These are phyloP conservation scores for human DNA, from an alignment of 2,113 vertebrate genomes.

Conservation along the genomic window DNA sequence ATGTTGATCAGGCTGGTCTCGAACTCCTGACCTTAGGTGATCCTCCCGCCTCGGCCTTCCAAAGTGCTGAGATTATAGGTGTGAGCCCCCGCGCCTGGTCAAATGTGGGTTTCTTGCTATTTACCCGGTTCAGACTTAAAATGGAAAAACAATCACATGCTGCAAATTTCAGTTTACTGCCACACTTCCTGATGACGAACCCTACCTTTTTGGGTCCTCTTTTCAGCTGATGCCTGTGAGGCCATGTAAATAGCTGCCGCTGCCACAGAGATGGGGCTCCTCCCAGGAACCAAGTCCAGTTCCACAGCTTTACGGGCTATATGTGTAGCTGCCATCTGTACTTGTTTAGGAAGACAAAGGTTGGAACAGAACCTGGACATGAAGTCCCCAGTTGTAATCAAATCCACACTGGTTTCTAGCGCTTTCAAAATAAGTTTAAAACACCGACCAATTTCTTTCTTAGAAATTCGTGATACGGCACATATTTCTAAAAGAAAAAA, in stretches of 20 bases:
- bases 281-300: slow-evolving; percentile 96
- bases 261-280: slow-evolving; percentile 98
- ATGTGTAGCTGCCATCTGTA: slow-evolving; percentile 97
- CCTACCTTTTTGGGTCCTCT: slow-evolving; percentile 98
- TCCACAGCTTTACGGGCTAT: slow-evolving; percentile 98
- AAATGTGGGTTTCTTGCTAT: background rate
- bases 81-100: too few relatives aligned
- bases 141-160: background rate
- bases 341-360: slow-evolving; percentile 96
- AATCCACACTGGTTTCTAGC: slow-evolving; percentile 97
- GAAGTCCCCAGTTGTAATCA: slow-evolving; percentile 99
- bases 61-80: too few relatives aligned
- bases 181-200: background rate
- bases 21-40: too few relatives aligned
- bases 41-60: too few relatives aligned
- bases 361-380: slow-evolving; percentile 99
- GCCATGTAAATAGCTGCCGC: slow-evolving; percentile 99
- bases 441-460: slow-evolving; percentile 99
- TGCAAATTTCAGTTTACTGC: background rate
- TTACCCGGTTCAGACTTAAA: background rate
- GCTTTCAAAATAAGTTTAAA: slow-evolving; percentile 99
- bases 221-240: slow-evolving; percentile 98
- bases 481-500: slow-evolving; percentile 92
- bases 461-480: slow-evolving; percentile 98
- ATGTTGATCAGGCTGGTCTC: too few relatives aligned